Conservation (phyloP, 2,888 invertebrate genomes). For the Chymomyza fuscimana region DNA sequence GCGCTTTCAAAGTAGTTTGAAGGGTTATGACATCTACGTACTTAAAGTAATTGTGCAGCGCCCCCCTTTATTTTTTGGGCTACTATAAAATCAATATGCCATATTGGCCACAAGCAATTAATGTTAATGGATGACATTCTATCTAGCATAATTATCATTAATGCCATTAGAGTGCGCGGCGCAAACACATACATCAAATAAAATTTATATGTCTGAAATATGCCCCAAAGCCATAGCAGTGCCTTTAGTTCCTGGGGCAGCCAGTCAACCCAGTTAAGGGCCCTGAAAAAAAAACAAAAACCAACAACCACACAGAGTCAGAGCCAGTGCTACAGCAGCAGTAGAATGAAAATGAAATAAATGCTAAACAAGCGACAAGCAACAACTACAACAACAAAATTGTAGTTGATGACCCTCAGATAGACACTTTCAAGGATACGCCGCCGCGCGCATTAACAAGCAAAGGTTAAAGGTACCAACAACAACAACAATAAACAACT, state of each 20-base stretch:
- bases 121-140: slow-evolving; percentile 51
- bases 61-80: slow-evolving; percentile 7
- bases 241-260: not conserved
- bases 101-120: slow-evolving; percentile 67
- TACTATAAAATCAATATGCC: slow-evolving; percentile 51
- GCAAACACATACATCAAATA: slow-evolving; percentile 12
- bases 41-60: not conserved
- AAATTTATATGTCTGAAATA: slow-evolving; percentile 12
- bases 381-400: slow-evolving; percentile 37
- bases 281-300: slow-evolving; percentile 10
- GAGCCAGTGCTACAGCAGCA: slow-evolving; percentile 4
- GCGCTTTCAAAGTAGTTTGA: not conserved
- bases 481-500: slow-evolving; percentile 18
- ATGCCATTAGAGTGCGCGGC: not conserved
- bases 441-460: slow-evolving; percentile 39
- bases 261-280: slow-evolving; percentile 12
- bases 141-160: slow-evolving; percentile 2
- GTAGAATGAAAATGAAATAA: slow-evolving; percentile 31
- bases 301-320: not conserved
- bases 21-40: not conserved
- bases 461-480: slow-evolving; percentile 72
- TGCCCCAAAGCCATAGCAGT: not conserved
- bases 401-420: slow-evolving; percentile 71
- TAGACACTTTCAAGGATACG: slow-evolving; percentile 69
- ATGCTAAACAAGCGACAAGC: slow-evolving; percentile 40